phyloP scores from a whole-genome alignment of 1,140 invertebrate genomes.

The Tetramorium alpestre region DNA sequence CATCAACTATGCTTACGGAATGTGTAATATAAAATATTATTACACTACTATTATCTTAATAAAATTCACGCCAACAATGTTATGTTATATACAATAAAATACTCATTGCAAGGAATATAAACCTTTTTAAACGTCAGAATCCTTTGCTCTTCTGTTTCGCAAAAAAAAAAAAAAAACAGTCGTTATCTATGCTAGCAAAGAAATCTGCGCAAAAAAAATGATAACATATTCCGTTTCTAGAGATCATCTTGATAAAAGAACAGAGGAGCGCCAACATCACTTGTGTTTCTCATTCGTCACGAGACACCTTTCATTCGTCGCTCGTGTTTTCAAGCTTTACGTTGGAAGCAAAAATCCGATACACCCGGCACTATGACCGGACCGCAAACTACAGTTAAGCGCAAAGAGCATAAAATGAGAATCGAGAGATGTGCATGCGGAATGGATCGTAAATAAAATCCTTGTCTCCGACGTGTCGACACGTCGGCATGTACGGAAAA shows the following conservation, averaged over 20 bases:
- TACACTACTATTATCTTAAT: not conserved
- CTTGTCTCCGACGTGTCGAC: constrained; percentile 69
- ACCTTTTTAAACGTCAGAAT: not conserved
- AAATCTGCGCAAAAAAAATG: constrained; percentile 16
- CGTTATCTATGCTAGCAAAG: not conserved
- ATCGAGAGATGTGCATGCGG: constrained; percentile 73
- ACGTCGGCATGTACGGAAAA: constrained; percentile 38
- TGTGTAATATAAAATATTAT: constrained; percentile 7
- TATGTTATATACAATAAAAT: constrained; percentile 49
- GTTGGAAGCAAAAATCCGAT: constrained; percentile 63
- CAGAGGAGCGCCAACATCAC: not conserved
- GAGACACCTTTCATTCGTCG: not conserved
- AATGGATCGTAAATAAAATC: constrained; percentile 77
- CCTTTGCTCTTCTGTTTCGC: not conserved
- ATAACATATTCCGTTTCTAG: not conserved
- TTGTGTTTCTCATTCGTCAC: constrained; percentile 1
- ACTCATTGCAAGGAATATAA: not conserved
- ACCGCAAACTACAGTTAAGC: constrained; percentile 82
- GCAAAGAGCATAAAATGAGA: constrained; percentile 78
- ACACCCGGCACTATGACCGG: constrained; percentile 73
- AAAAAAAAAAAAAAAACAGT: not conserved
- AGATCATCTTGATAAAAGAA: constrained; percentile 20
- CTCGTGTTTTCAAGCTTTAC: constrained; percentile 34
- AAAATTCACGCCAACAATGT: not conserved
- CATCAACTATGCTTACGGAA: not conserved